phyloP scores from a whole-genome alignment of 2,888 invertebrate genomes.

The Apomyelois bistriatella region DNA sequence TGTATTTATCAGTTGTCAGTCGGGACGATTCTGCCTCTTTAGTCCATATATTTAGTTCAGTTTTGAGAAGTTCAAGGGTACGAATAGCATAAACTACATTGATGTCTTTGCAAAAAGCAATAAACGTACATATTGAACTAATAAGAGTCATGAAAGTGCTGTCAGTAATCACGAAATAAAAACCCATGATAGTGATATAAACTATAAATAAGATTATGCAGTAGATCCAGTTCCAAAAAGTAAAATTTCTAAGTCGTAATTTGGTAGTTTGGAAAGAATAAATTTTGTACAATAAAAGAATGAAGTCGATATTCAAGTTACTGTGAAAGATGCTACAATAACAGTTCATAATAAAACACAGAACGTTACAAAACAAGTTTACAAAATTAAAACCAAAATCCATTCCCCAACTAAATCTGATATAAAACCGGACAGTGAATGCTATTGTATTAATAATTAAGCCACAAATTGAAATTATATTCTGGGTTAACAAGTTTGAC shows the following conservation, averaged over 20 bases:
- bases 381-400: neutral
- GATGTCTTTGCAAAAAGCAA: neutral
- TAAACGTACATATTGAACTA: neutral
- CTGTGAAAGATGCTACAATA: neutral
- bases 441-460: neutral
- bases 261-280: neutral
- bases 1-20: neutral
- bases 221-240: neutral
- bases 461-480: neutral
- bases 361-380: neutral
- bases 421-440: neutral
- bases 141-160: neutral
- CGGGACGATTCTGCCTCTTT: neutral
- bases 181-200: neutral
- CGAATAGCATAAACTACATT: neutral
- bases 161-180: neutral
- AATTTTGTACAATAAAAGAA: neutral
- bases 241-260: neutral
- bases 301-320: neutral
- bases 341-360: neutral
- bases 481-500: slow-evolving; percentile 9
- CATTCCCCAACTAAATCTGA: neutral
- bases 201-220: neutral
- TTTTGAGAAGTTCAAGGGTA: neutral
- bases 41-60: neutral